Evolutionary conservation across 2,113 vertebrate genomes (phyloP), one percentile per base, ranked within the genome.

Genomic region (Eudorcas thomsonii): DNA sequence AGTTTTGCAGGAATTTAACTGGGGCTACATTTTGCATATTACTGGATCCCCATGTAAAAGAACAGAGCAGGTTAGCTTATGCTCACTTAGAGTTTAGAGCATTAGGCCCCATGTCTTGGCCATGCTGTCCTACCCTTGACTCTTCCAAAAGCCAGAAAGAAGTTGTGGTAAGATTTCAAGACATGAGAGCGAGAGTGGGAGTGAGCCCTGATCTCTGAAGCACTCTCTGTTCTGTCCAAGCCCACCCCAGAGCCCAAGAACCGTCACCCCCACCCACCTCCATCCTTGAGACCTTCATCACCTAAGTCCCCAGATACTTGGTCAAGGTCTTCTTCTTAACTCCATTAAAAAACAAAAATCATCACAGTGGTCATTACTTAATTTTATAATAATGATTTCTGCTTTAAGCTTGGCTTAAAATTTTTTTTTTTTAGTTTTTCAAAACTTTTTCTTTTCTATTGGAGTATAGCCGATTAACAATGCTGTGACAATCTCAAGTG

Each of bases 221-320:
- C 3, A 3, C 4, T 0, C 3, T 16, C 5, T 28, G 55, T 2
- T 78, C 36, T 30, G 48, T 16, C 85, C 1, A 3, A 1, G 5
- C 15, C 52, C 14, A 25, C 25, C 36, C 10, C 2, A 55, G 52
- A 28, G 52, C 59, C 77, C 0, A 4, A 16, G 28, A 14, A 19
- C 28, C 0, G 16, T 14, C 60, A 13, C 19, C 11, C 59, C 52
- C 13, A 11, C 14, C 2, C 16, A 25, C 25, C 6, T 30, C 25
- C 15, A 26, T 28, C 17, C 19, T 59, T 2, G 10, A 64, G n/a
- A n/a, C 55, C 33, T 23, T 52, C 48, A 13, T 21, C 4, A 13
- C 60, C 33, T 26, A 12, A 3, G 14, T 43, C 55, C 59, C 50
- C n/a, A 43, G 28, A 43, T 2, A 14, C 45, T 39, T 78, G 45